Percentiles rank a stretch among this genome's conserved stretches.
phyloP scores from a whole-genome alignment of 2,797 vertebrate genomes.

The Liasis olivaceus region DNA sequence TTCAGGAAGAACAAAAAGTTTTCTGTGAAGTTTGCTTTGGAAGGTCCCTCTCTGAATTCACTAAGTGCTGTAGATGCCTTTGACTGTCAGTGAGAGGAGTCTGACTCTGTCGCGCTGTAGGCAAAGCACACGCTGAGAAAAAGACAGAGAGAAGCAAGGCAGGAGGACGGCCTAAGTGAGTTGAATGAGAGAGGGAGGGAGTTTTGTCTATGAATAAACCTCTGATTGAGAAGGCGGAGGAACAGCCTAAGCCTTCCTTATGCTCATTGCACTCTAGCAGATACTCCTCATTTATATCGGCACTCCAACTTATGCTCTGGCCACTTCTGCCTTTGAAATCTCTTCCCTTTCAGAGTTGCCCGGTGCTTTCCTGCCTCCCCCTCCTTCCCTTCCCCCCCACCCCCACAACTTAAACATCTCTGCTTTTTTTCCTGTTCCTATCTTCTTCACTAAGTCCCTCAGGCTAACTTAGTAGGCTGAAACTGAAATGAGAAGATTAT shows the following conservation, averaged over 20 bases:
- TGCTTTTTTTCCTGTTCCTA: slow-evolving; percentile 68
- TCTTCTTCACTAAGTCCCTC: slow-evolving; percentile 57
- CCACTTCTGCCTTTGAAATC: slow-evolving; percentile 55
- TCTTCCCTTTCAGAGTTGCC: slow-evolving; percentile 47
- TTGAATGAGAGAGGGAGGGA: slow-evolving; percentile 84
- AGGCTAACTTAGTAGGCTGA: slow-evolving; percentile 51
- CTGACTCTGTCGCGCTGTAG: slow-evolving; percentile 79
- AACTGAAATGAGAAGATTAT: slow-evolving; percentile 50
- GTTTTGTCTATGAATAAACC: slow-evolving; percentile 80
- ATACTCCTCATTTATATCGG: slow-evolving; percentile 78
- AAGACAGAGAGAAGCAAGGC: slow-evolving; percentile 46
- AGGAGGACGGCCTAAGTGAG: slow-evolving; percentile 76
- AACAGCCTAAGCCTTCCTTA: slow-evolving; percentile 75
- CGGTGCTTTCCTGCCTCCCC: slow-evolving; percentile 52
- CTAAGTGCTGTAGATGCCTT: slow-evolving; percentile 79
- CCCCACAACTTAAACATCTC: slow-evolving; percentile 3
- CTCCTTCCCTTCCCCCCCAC: not conserved
- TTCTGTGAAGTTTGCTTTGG: slow-evolving; percentile 82
- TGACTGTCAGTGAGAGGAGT: slow-evolving; percentile 82
- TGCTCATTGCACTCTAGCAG: slow-evolving; percentile 73
- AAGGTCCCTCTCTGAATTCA: slow-evolving; percentile 79
- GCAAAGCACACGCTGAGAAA: slow-evolving; percentile 48
- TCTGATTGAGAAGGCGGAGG: slow-evolving; percentile 81
- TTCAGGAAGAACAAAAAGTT: slow-evolving; percentile 82
- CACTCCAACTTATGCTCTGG: slow-evolving; percentile 68